Evolutionary conservation across 2,888 invertebrate genomes (phyloP).

Genomic region (Leptopilina syphax): DNA sequence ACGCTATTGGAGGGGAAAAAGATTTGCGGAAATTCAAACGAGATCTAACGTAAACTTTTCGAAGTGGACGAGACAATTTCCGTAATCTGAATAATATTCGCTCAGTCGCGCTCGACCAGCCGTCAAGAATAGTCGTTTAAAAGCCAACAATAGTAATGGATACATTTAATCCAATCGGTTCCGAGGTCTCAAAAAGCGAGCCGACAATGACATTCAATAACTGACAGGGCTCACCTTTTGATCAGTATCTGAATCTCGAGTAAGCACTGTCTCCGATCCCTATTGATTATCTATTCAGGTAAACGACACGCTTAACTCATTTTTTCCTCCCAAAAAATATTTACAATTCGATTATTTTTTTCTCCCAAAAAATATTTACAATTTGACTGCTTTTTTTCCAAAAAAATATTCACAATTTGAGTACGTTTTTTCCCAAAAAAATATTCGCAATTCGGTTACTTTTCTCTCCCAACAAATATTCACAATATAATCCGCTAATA

Average conservation of each 20-base stretch:
- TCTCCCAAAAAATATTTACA: too few relatives aligned
- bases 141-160: conserved; percentile 73
- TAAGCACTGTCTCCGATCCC: conserved; percentile 63
- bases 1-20: conserved; percentile 3
- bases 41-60: background rate
- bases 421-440: too few relatives aligned
- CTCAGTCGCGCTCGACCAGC: conserved; percentile 44
- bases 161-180: conserved; percentile 76
- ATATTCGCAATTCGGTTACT: too few relatives aligned
- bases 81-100: conserved; percentile 40
- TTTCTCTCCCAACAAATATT: too few relatives aligned
- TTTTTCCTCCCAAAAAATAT: conserved; percentile 47
- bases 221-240: conserved; percentile 25
- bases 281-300: conserved; percentile 60
- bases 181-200: conserved; percentile 53
- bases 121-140: conserved; percentile 45
- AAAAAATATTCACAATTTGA: too few relatives aligned
- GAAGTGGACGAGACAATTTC: conserved; percentile 2
- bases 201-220: conserved; percentile 60
- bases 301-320: conserved; percentile 70
- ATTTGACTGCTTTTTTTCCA: too few relatives aligned
- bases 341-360: too few relatives aligned
- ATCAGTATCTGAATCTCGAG: conserved; percentile 63
- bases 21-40: conserved; percentile 18
- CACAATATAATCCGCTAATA: too few relatives aligned